Base-by-base conservation (phyloP, 2,797 vertebrate species). In the Lagocephalus sceleratus region DNA sequence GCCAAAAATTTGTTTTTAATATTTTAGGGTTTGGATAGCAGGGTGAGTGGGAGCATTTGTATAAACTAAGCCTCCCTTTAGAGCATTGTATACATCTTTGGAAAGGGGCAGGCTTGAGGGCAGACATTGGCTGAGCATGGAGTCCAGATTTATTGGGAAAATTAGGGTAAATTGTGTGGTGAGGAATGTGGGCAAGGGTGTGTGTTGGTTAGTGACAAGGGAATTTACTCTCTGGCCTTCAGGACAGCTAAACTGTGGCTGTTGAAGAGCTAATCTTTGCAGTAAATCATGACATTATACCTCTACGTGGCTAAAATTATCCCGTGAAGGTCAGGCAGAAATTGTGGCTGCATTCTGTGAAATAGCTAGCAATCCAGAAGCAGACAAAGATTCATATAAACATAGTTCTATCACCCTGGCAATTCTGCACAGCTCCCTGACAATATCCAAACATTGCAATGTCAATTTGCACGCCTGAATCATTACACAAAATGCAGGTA, bases 401-500 rank as follows among this genome's bases (percentile, higher is more conserved):
- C 76, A 78, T 71, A 76, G 63, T 77, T 81, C 68, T 70, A 76
- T 87, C 69, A 77, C 71, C 77, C 78, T 76, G 78, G 78, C 68
- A 67, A 75, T 78, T 83, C 74, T 51, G 58, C 75, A 59, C 71
- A 84, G 68, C 79, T 76, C 72, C 58, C 73, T 70, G 78, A 81
- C 76, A 81, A 84, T 84, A 85, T 88, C 77, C 78, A 87, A 88
- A 88, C 83, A 68, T 82, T 87, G 81, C 85, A 78, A 86, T 89
- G 91, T 91, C 83, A 88, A 89, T 90, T 90, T 88, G 82, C 81
- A 87, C 47, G 73, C 74, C 79, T 72, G 70, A 87, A 81, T 85
- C 77, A 79, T 84, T 76, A 85, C 85, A 85, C 79, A 79, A 82
- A 83, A 87, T 77, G 74, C 85, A 89, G 85, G 85, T 87, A 89